Evolutionary conservation across 2,888 invertebrate genomes (phyloP).

Genomic region (Clistopyga incitator): DNA sequence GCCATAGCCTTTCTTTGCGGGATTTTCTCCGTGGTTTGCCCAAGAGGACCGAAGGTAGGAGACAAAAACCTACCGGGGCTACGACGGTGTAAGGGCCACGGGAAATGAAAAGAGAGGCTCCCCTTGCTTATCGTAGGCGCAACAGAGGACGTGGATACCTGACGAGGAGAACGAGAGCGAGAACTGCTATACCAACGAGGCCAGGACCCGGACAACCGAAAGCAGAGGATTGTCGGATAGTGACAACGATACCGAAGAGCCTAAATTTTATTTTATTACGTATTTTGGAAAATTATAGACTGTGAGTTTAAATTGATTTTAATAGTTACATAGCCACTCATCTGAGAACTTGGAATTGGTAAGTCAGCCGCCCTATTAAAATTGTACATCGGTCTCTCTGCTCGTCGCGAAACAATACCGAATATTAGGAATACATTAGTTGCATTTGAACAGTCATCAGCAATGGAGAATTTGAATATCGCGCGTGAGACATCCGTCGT

Average conservation of each 20-base stretch:
- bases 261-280: not conserved
- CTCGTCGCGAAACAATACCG: not conserved
- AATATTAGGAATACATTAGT: not conserved
- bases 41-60: no score
- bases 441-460: not conserved
- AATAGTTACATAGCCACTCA: not conserved
- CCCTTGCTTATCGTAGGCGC: slow-evolving; percentile 10
- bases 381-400: slow-evolving; percentile 11
- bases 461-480: not conserved
- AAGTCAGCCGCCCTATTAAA: no score
- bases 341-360: not conserved
- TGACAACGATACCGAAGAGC: slow-evolving; percentile 3
- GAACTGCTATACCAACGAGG: not conserved
- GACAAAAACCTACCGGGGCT: not conserved
- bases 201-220: not conserved
- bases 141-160: no score
- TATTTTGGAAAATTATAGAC: not conserved
- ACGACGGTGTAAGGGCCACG: not conserved
- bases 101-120: not conserved
- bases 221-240: not conserved
- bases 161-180: not conserved
- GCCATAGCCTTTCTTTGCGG: no score
- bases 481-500: no score
- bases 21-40: no score
- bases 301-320: not conserved